Percentiles rank a stretch among this genome's conserved stretches.
Evolutionary conservation across 2,888 invertebrate genomes (phyloP).

Genomic region (Noctua janthe): DNA sequence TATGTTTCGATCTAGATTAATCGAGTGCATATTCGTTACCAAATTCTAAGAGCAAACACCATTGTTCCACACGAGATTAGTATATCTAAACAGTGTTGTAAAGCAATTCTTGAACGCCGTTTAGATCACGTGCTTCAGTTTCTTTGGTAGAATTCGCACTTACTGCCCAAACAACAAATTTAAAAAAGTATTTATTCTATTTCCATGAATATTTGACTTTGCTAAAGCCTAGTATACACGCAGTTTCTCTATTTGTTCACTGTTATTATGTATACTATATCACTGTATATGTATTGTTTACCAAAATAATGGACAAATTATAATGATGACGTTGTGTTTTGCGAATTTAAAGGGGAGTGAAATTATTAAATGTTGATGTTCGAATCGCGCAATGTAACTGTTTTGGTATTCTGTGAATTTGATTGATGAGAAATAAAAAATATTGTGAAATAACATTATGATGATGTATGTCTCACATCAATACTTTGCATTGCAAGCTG

Average conservation of each 20-base stretch:
- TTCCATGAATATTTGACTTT: conserved; percentile 40
- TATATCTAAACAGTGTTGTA: not conserved
- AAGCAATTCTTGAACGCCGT: not conserved
- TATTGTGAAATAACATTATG: conserved; percentile 35
- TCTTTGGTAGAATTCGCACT: not conserved
- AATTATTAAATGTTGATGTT: conserved; percentile 64
- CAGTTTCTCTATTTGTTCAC: conserved; percentile 62
- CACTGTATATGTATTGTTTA: conserved; percentile 74
- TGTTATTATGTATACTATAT: conserved; percentile 79
- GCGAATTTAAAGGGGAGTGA: conserved; percentile 79
- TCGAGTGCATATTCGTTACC: not conserved
- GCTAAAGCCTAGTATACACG: conserved; percentile 20
- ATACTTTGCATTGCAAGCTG: not conserved
- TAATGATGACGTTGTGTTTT: conserved; percentile 78
- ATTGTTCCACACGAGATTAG: not conserved
- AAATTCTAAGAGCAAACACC: conserved; percentile 10
- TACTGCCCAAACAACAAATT: conserved; percentile 10
- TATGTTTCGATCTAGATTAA: not conserved
- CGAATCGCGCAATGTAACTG: conserved; percentile 35
- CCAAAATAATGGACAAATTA: conserved; percentile 68
- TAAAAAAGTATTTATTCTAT: not conserved
- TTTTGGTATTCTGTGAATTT: conserved; percentile 21
- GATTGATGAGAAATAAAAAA: conserved; percentile 10
- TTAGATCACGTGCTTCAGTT: not conserved
- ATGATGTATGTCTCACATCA: not conserved